Base-by-base conservation (phyloP, 2,888 invertebrate genomes). In the Portevinia maculata region DNA sequence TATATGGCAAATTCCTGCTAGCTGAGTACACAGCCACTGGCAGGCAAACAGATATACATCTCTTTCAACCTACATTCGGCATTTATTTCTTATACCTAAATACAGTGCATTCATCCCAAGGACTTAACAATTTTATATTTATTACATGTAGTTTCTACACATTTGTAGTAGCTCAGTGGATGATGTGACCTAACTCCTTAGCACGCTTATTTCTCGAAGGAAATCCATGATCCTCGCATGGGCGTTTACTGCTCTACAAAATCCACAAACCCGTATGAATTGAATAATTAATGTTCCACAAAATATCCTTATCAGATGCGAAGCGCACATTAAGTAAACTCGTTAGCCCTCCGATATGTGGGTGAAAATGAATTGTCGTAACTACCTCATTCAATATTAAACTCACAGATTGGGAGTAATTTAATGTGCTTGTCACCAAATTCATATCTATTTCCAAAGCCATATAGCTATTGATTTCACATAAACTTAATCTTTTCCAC, bases 201-300 rank as follows among this genome's bases (percentile, higher is more conserved):
- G 30, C 11, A 55, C 41, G 19, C 46, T 34, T 55, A 13, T 37
- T 32, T 44, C 44, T 46, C 19, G 11, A 44, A 21, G n/a, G n/a
- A 52, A 15, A 7, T 52, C 11, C 17, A 57, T 37, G 11, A 50
- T 21, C 34, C 2, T 24, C 24, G 24, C 24, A 24, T 6, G 21
- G 11, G 13, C 6, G 44, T 44, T 24, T 24, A 24, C 24, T 24
- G 2, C 5, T 24, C 9, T 46, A 44, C 15, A 39, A 55, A 57
- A 50, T 24, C 69, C 19, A 9, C 37, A 64, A 64, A 50, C 57
- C 28, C 60, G 28, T 34, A 74, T 46, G 75, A 70, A 50, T 59
- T 64, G 52, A 75, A 81, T 70, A 81, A 64, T 69, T 69, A 81
- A 81, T 70, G 69, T 69, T 39, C 50, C 57, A 62, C 50, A 62